Base-by-base conservation (phyloP, 2,113 vertebrate species). In the Corythaeola cristata region DNA sequence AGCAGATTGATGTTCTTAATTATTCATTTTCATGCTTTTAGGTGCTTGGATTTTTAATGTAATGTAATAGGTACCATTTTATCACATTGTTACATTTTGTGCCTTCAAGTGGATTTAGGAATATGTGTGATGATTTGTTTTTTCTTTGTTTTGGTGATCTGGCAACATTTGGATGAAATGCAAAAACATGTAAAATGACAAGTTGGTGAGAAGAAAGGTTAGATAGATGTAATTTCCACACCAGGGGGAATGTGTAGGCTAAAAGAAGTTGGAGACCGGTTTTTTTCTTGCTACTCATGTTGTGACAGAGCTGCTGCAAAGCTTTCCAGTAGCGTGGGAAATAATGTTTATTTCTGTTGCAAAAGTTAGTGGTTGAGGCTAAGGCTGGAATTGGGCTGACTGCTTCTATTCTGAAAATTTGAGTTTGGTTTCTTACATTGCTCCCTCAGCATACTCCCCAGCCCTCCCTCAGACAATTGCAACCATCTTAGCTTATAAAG, bases 1-100 rank as follows among this genome's bases (percentile, higher is more conserved):
- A 85, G 66, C 58, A 94, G 77, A 76, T 11, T 91, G 78, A 76
- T 90, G 53, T 75, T 82, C 58, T 96, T 88, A 97, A 96, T 97
- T 90, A 96, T 95, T 97, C 3, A 96, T 96, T 91, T 91, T 85
- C 67, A 62, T 95, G 91, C 94, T 96, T 96, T 96, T 97, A 96
- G 74, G 81, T 94, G 82, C 78, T 94, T 96, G 89, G 93, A 82
- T 94, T 95, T 96, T 94, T 94, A 93, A 88, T 94, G 87, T 63
- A 50, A 67, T 84, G 39, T 88, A 91, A 93, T 93, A 93, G 77
- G 80, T 91, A 56, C 45, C 5, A 52, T 93, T 95, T 94, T 82
- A 83, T 85, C 85, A 75, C 71, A 73, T 24, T 52, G 53, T 69
- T 89, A 76, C n/a, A 55, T 95, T 93, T 91, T 83, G 66, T 72